Evolutionary conservation across 2,888 invertebrate genomes (phyloP), one percentile per base, ranked within the genome.

Genomic region (Lepetodrilus schrolli): DNA sequence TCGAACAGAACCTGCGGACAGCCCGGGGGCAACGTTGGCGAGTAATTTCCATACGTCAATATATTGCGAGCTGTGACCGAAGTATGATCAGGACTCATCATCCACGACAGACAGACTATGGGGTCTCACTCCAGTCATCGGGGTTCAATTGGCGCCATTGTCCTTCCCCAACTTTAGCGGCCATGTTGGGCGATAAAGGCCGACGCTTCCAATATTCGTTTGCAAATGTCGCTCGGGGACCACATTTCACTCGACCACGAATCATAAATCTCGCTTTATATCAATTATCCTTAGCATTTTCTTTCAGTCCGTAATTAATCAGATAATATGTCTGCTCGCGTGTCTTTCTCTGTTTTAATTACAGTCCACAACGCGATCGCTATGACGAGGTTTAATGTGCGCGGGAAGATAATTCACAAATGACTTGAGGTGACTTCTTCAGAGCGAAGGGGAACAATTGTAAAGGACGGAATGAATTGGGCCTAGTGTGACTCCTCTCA

Each of bases 341-440:
- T 23, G 30, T 58, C 58, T 58, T 58, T 58, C 58, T 30, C 58
- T 58, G 58, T 58, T 58, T 58, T 58, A 58, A 58, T 58, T 58
- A 58, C 26, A 58, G 30, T 58, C 34, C 34, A n/a, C 30, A 34
- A 30, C 34, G 30, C 26, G 26, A 58, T 58, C 17, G 58, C 30
- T 13, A 30, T 23, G 58, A 17, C 17, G 58, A 30, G 34, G 58
- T 58, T 58, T 58, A 58, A 30, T 58, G 58, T 58, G 30, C 43
- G 43, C 43, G 17, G 34, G 17, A 30, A 34, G 58, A 58, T 34
- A 58, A 34, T 58, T 21, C 30, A n/a, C n/a, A 10, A 34, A 58
- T 58, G 58, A 58, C 58, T 58, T 10, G 58, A 23, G 26, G 58
- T 58, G 58, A 58, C 58, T 58, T 58, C 43, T 43, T 43, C 43